Percentiles rank a stretch among this genome's conserved stretches.
Evolutionary conservation across 1,140 invertebrate species (phyloP).

Genomic region (Drosophila pallidifrons): DNA sequence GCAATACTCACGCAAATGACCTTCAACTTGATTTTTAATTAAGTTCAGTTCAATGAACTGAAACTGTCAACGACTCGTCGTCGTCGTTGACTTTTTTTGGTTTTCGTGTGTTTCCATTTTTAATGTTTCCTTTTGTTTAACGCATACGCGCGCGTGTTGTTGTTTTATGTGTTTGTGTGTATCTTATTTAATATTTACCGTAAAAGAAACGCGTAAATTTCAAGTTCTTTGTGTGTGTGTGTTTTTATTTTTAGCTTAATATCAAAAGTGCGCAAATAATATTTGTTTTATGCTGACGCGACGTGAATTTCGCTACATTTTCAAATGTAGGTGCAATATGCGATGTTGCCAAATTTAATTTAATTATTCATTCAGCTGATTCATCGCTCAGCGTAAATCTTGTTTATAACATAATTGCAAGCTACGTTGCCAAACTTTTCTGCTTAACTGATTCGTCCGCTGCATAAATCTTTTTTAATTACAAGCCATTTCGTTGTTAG

Average conservation of each 20-base stretch:
- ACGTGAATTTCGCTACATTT: constrained; percentile 4
- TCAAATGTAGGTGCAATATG: not conserved
- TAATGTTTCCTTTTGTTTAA: constrained; percentile 48
- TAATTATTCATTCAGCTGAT: not conserved
- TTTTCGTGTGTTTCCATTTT: constrained; percentile 52
- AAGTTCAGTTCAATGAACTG: constrained; percentile 80
- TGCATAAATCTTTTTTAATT: not conserved
- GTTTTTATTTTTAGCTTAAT: constrained; percentile 31
- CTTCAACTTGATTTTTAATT: constrained; percentile 84
- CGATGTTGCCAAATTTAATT: constrained; percentile 34
- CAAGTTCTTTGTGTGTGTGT: constrained; percentile 25
- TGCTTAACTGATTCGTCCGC: not conserved
- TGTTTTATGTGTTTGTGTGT: constrained; percentile 26
- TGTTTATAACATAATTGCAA: not conserved
- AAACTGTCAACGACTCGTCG: constrained; percentile 67
- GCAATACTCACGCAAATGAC: constrained; percentile 59
- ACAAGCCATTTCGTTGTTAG: not conserved
- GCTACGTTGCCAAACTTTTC: not conserved
- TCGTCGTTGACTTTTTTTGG: not conserved
- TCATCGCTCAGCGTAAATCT: not conserved
- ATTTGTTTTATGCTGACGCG: constrained; percentile 14
- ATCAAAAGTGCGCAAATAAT: constrained; percentile 4
- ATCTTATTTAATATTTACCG: constrained; percentile 28
- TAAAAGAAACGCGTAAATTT: constrained; percentile 31
- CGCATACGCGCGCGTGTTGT: constrained; percentile 16